Evolutionary conservation across 2,888 invertebrate genomes (phyloP), one percentile per base, ranked within the genome.

Genomic region (Drosophila longiperda): DNA sequence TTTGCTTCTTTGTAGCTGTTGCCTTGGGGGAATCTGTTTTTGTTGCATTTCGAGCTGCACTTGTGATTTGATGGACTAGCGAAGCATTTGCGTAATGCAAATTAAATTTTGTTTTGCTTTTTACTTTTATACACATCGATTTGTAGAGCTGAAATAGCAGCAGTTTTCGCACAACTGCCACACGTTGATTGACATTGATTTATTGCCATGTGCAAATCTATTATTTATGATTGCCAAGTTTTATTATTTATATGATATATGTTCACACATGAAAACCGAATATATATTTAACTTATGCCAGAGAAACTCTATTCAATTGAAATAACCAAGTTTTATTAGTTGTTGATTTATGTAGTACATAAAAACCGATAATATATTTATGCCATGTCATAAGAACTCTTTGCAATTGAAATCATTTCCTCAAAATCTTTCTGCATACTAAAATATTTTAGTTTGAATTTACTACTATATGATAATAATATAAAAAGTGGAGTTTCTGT

Each of bases 101-200:
- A 78, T 78, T 53, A 68, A 78, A 78, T 78, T 62, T 78, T 60
- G 38, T 11, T 45, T 48, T 40, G 57, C 57, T 23, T 54, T 54
- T 62, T 29, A 15, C 36, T 32, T 23, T 62, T 50, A 52, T 53
- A 40, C 23, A 38, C 57, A 74, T 70, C 50, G 73, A 73, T 74
- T 62, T 59, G 12, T 6, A 48, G 17, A 26, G 65, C 62, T 70
- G 9, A 12, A 53, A 8, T 29, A 20, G 33, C 40, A 26, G 20
- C 29, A 54, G 23, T 38, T 54, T 20, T 20, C 20, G 15, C 7
- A 20, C 45, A 12, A 15, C 12, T 45, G 61, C 4, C 20, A 32
- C 74, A 33, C 54, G 34, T 48, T 75, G 78, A 78, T 78, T 78
- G 78, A 78, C 78, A 78, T 71, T 78, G 78, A 78, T 78, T 67